Conservation (phyloP, 2,888 invertebrate genomes). For the Agrotis ipsilon region DNA sequence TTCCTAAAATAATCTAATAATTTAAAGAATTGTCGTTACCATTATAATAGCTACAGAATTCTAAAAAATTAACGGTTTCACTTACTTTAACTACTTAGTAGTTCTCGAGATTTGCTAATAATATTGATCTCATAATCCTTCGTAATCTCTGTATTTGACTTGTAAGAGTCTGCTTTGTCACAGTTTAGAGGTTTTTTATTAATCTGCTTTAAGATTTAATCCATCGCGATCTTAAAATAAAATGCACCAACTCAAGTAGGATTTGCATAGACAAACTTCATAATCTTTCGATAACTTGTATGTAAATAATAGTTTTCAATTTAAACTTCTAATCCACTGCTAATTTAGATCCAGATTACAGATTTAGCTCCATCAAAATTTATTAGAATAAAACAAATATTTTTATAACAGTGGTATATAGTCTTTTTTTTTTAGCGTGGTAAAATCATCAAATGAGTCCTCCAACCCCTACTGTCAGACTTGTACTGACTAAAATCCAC, state of each 20-base stretch:
- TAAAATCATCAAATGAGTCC: too few species aligned
- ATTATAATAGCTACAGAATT: not conserved
- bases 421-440: too few species aligned
- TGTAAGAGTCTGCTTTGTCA: conserved; percentile 26
- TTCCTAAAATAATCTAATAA: not conserved
- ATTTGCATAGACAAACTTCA: not conserved
- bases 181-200: conserved; percentile 13
- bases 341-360: too few species aligned
- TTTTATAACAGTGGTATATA: too few species aligned
- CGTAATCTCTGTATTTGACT: conserved; percentile 23
- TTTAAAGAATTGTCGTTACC: not conserved
- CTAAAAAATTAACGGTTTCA: conserved; percentile 21
- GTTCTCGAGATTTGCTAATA: conserved; percentile 7
- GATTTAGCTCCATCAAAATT: too few species aligned
- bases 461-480: too few species aligned
- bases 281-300: conserved; percentile 2
- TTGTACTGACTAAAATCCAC: too few species aligned
- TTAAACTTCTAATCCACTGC: not conserved
- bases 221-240: conserved; percentile 3
- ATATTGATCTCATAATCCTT: conserved; percentile 34
- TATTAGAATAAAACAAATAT: too few species aligned
- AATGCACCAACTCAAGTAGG: conserved; percentile 1
- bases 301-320: conserved; percentile 5
- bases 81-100: conserved; percentile 5
- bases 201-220: conserved; percentile 22